Base-by-base conservation (phyloP, 2,888 invertebrate genomes). In the Nomada lathburiana region DNA sequence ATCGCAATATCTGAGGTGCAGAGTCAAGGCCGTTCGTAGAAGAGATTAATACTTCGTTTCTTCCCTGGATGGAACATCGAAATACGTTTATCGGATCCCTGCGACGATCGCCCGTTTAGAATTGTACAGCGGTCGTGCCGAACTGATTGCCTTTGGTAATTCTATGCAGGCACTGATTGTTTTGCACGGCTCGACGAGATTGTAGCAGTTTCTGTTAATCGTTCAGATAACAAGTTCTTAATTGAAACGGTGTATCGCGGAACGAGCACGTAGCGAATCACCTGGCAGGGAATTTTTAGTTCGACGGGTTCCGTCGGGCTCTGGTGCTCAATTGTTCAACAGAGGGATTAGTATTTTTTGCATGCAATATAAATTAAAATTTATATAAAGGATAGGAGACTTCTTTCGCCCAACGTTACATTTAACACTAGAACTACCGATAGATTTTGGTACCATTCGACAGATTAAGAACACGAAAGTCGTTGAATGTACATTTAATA, bases 1-100 rank as follows among this genome's bases (percentile, higher is more conserved):
- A 73, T 60, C 62, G 74, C 76, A 85, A 83, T 86, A 50, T 74
- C 64, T 71, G 75, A 69, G 65, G 23, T 23, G 65, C 55, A 42
- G 68, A 73, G 72, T 55, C 80, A 87, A 83, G 80, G 76, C 70
- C 75, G 29, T n/a, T 23, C 16, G 16, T 16, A 16, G 16, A 47
- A 47, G 52, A 71, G 65, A 82, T 83, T 73, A 59, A 77, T 62
- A 64, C 57, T n/a, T 26, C 18, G 52, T 47, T 47, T 11, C 64
- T 59, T n/a, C 36, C 44, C 18, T 44, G 23, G 18, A 75, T 44
- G 36, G 23, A 23, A n/a, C 72, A 77, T 76, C 55, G 82, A 29
- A 57, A 83, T 73, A 67, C 65, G 76, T 76, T 76, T 76, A 80
- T 68, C 59, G 57, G 47, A 29, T n/a, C 13, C 44, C 52, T 44